Conservation (phyloP, 2,113 vertebrate species). For the Zootoca vivipara region DNA sequence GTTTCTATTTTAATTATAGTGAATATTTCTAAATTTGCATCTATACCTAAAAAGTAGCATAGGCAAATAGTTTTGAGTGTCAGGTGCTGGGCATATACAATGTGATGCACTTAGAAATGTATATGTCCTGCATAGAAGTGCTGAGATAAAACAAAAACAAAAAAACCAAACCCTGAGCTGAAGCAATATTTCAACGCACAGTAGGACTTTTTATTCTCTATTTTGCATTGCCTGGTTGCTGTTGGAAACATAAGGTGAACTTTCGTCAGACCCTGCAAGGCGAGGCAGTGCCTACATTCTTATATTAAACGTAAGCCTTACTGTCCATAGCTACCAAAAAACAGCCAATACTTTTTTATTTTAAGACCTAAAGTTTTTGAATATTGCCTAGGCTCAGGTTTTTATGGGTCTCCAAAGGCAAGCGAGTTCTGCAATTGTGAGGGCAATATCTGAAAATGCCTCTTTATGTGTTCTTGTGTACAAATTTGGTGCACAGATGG, state of each 20-base stretch:
- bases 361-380: background rate
- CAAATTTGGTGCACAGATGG: slow-evolving; percentile 28
- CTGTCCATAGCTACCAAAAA: background rate
- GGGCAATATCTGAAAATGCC: slow-evolving; percentile 8
- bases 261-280: background rate
- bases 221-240: background rate
- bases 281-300: background rate
- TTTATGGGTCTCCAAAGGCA: slow-evolving; percentile 7
- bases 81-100: background rate
- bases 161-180: background rate
- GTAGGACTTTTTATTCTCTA: background rate
- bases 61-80: too few species aligned
- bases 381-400: background rate
- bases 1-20: too few species aligned
- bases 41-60: too few species aligned
- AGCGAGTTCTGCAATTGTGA: background rate
- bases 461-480: slow-evolving; percentile 34
- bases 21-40: too few species aligned
- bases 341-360: background rate
- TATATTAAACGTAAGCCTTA: background rate
- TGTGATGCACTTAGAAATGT: background rate
- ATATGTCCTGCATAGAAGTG: background rate
- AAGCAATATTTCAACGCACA: background rate
- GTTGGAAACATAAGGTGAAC: background rate
- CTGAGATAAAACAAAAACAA: background rate